Evolutionary conservation across 1,140 invertebrate genomes (phyloP).

Genomic region (Drosophila fuyamai): DNA sequence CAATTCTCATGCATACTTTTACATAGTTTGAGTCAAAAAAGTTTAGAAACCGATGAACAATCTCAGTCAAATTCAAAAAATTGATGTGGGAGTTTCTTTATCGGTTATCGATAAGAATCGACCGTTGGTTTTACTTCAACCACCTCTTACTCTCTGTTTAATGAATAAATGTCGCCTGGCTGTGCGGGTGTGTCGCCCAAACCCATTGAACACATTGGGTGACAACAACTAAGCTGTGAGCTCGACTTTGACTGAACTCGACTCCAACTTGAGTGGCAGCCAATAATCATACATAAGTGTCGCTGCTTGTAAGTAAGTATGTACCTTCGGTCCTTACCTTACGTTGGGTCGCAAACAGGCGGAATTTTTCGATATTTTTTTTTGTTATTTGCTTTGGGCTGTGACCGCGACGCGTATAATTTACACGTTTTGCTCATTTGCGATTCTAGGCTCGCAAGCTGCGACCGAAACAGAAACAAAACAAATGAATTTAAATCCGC

Average conservation of each 20-base stretch:
- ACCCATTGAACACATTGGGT: constrained; percentile 25
- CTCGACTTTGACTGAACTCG: constrained; percentile 41
- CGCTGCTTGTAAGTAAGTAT: constrained; percentile 10
- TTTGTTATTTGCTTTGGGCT: constrained; percentile 72
- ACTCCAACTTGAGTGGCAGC: constrained; percentile 45
- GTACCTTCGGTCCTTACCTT: constrained; percentile 35
- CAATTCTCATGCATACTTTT: too few relatives aligned
- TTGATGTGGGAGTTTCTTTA: constrained; percentile 28
- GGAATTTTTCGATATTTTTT: constrained; percentile 42
- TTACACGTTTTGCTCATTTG: constrained; percentile 83
- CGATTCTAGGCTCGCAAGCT: constrained; percentile 77
- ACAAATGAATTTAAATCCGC: constrained; percentile 70
- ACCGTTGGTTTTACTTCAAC: not conserved
- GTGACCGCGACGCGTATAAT: constrained; percentile 81
- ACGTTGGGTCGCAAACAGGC: constrained; percentile 36
- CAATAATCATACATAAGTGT: constrained; percentile 43
- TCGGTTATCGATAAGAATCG: not conserved
- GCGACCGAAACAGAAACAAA: constrained; percentile 59
- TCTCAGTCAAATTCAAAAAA: constrained; percentile 29
- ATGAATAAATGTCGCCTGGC: constrained; percentile 52
- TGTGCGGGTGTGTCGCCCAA: constrained; percentile 45
- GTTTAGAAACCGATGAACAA: too few relatives aligned
- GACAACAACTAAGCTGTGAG: constrained; percentile 46
- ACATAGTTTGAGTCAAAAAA: too few relatives aligned
- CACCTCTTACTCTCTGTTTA: constrained; percentile 37